Conservation (phyloP, 2,113 vertebrate species). For the Corydoras maculifer region DNA sequence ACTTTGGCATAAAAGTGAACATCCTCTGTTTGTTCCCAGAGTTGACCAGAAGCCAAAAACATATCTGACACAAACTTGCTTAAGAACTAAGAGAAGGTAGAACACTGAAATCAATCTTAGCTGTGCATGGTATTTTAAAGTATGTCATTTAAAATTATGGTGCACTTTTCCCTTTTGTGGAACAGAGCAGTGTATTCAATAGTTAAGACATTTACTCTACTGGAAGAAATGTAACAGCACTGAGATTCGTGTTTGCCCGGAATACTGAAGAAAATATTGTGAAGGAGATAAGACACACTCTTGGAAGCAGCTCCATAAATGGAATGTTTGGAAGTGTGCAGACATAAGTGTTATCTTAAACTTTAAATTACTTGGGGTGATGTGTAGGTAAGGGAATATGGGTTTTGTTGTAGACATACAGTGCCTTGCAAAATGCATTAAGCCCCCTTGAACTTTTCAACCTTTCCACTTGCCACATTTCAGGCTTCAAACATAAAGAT, state of each 20-base stretch:
- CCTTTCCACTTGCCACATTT: too few relatives aligned
- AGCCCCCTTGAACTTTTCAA: too few relatives aligned
- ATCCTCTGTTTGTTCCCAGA: not conserved
- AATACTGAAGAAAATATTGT: constrained; percentile 35
- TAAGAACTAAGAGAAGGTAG: too few relatives aligned
- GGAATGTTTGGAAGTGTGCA: constrained; percentile 15
- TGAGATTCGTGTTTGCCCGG: constrained; percentile 42
- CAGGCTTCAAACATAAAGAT: too few relatives aligned
- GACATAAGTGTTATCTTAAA: too few relatives aligned
- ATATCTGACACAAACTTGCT: constrained; percentile 24
- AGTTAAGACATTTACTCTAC: constrained; percentile 1
- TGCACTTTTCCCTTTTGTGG: constrained; percentile 23
- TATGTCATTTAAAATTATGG: not conserved
- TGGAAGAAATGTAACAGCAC: constrained; percentile 32
- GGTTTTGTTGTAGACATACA: too few relatives aligned
- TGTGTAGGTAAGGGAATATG: too few relatives aligned
- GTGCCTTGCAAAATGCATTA: too few relatives aligned
- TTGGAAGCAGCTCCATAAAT: constrained; percentile 18
- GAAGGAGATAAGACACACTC: constrained; percentile 45
- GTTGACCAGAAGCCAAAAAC: not conserved
- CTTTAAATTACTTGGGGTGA: too few relatives aligned
- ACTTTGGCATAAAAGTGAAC: constrained; percentile 37
- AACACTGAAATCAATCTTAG: too few relatives aligned
- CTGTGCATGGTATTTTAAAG: too few relatives aligned
- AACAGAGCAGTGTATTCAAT: not conserved